A percentile compares a stretch with the other conserved stretches of the same genome.
phyloP scores from a whole-genome alignment of 2,113 vertebrate genomes.

The Gallinago undulata region DNA sequence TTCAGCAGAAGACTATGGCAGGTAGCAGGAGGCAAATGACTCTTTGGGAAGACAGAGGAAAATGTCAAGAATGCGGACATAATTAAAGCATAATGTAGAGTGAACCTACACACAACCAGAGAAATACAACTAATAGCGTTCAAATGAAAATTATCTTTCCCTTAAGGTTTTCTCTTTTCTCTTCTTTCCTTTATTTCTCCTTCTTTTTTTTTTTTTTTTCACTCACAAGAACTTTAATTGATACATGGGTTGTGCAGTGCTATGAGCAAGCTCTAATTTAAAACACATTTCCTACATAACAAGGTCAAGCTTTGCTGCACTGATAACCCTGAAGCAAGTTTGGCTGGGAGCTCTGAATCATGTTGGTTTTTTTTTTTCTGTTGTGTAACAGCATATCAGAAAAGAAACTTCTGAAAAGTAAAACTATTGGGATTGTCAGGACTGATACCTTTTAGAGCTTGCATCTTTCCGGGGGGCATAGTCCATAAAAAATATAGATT shows the following conservation, averaged over 20 bases:
- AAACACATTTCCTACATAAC: background rate
- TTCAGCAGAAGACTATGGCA: background rate
- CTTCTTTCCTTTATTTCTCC: background rate
- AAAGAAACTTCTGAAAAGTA: background rate
- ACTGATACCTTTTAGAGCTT: background rate
- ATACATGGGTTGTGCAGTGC: background rate
- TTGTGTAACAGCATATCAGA: background rate
- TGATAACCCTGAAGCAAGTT: background rate
- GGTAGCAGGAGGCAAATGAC: conserved; percentile 9
- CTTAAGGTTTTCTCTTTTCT: background rate
- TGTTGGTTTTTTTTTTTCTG: background rate
- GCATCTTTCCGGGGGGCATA: background rate
- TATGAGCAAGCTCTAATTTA: conserved; percentile 8
- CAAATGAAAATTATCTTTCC: background rate
- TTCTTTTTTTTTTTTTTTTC: background rate
- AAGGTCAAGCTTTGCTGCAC: conserved; percentile 28
- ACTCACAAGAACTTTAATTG: background rate
- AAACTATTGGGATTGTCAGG: background rate
- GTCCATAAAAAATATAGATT: background rate
- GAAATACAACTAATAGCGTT: background rate
- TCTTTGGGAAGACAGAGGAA: background rate
- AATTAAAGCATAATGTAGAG: background rate
- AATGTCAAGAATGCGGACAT: background rate
- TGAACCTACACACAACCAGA: background rate
- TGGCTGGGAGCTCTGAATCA: background rate